Base-by-base conservation (phyloP, 2,797 vertebrate genomes). In the Microctenopoma stevenorrisi region DNA sequence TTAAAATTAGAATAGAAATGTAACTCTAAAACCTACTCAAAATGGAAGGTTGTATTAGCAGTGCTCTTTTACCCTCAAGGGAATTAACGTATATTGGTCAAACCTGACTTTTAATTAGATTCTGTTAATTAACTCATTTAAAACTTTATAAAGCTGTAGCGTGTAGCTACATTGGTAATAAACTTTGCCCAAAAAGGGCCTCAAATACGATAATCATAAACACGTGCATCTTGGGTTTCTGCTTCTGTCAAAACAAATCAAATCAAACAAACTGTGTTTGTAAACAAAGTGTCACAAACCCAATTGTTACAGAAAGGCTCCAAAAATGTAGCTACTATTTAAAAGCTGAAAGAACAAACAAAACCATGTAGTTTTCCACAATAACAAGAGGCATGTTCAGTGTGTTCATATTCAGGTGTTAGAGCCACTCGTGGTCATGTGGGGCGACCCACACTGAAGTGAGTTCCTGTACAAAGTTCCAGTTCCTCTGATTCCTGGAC, bases 11-110 rank as follows among this genome's bases (percentile, higher is more conserved):
- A 5, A 28, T 7, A 12, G 9, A 26, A 26, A 30, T 25, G 16
- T 9, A 54, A 25, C 15, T 5, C 9, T 11, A 3, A 30, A 16
- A 46, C 91, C 92, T 92, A 97, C 95, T 95, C 96, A 97, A 51
- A 96, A 95, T 86, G 95, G 96, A 78, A 96, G 94, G 91, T 95
- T 95, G 90, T 95, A 94, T 92, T 95, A 93, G 90, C 94, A 95
- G 90, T 96, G 95, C 91, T 95, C 95, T 73, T 94, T 94, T 64
- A 94, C 94, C 91, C 95, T 96, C 87, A 97, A 89, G 83, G 95
- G 92, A 83, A 97, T 94, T 84, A 95, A 37, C 35, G 8, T 37
- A 95, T 92, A 95, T 94, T 78, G 95, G 95, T 96, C 96, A 97
- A 92, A 95, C 95, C 96, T 96, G 89, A 18, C 18, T 18, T 18